A percentile compares a stretch with the other conserved stretches of the same genome.
phyloP scores from a whole-genome alignment of 2,113 vertebrate species.

The Pyxicephalus adspersus region DNA sequence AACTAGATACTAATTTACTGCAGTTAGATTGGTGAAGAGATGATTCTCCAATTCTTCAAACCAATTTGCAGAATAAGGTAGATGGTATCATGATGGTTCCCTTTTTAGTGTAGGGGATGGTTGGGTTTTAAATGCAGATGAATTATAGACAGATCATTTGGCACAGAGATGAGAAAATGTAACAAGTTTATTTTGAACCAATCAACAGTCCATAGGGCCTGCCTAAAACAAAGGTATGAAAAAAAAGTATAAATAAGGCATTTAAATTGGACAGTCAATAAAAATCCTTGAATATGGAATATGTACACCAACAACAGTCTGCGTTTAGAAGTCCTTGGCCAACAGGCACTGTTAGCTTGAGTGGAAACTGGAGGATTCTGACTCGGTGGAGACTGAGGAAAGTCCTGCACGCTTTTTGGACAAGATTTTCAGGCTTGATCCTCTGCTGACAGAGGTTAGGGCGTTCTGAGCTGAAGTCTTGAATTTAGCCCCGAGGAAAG shows the following conservation, averaged over 20 bases:
- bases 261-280: constrained; percentile 72
- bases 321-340: constrained; percentile 57
- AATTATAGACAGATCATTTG: neutral
- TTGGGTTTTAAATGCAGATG: no score
- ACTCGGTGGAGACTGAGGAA: constrained; percentile 95
- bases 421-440: constrained; percentile 91
- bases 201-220: constrained; percentile 75
- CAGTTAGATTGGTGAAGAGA: no score
- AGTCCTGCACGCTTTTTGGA: constrained; percentile 87
- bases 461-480: constrained; percentile 90
- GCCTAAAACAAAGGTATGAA: constrained; percentile 72
- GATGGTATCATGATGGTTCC: no score
- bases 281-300: constrained; percentile 75
- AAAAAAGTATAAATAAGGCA: constrained; percentile 79
- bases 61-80: no score
- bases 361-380: constrained; percentile 95
- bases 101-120: no score
- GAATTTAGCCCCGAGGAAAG: constrained; percentile 95
- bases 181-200: constrained; percentile 68
- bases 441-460: constrained; percentile 83
- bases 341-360: constrained; percentile 83
- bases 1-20: no score
- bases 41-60: no score
- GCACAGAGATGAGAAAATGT: constrained; percentile 56
- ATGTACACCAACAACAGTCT: constrained; percentile 80